These are phyloP conservation scores for Sinocyclocheilus grahami DNA, from an alignment of 2,113 vertebrate species.

Conservation along the genomic window DNA sequence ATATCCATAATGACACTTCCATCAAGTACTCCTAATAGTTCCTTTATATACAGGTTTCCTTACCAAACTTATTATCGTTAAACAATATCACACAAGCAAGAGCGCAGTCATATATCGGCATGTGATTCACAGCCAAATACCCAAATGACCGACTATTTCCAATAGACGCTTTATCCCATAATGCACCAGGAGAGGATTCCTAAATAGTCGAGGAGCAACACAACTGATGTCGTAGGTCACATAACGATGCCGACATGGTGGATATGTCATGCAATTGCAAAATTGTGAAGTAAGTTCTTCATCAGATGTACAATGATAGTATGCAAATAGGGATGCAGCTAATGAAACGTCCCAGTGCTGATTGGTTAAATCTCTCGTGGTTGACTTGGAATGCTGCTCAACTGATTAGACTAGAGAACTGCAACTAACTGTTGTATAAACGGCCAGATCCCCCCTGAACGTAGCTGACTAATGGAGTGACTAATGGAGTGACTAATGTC, in stretches of 20 bases:
- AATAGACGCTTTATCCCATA: not conserved
- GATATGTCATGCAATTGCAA: not conserved
- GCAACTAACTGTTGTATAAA: not conserved
- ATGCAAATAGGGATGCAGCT: not conserved
- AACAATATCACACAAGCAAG: not conserved
- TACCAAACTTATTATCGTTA: not conserved
- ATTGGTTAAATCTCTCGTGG: not conserved
- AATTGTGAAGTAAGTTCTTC: not conserved
- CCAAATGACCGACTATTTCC: too few relatives aligned
- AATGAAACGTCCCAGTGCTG: not conserved
- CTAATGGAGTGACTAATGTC: conserved; percentile 34
- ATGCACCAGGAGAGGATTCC: not conserved
- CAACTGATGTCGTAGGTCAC: too few relatives aligned
- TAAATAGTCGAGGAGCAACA: not conserved
- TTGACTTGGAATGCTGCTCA: not conserved
- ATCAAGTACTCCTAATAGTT: not conserved
- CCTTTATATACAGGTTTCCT: not conserved
- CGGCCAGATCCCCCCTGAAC: not conserved
- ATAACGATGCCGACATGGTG: not conserved
- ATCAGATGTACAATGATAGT: not conserved
- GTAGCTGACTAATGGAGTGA: conserved; percentile 27
- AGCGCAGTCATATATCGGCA: not conserved
- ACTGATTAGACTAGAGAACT: not conserved
- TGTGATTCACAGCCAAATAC: not conserved
- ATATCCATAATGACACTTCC: not conserved